Conservation (phyloP, 2,888 invertebrate genomes). For the Synanthedon andrenaeformis region DNA sequence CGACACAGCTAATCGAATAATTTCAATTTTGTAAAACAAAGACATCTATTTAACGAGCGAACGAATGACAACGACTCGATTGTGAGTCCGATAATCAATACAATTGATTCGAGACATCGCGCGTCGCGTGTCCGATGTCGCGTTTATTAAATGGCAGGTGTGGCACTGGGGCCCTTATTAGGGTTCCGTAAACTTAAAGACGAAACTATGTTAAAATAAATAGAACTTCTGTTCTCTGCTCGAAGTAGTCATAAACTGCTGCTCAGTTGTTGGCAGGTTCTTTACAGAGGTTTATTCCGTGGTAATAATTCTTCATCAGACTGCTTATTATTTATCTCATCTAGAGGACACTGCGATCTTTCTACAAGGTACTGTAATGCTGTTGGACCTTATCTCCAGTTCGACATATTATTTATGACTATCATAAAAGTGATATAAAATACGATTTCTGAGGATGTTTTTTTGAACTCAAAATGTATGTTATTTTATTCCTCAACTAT, state of each 20-base stretch:
- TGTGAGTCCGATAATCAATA: slow-evolving; percentile 37
- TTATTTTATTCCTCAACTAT: too few species aligned
- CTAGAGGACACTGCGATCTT: not conserved
- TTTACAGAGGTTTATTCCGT: too few species aligned
- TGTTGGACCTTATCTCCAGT: too few species aligned
- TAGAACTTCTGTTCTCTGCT: not conserved
- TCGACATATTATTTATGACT: too few species aligned
- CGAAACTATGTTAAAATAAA: not conserved
- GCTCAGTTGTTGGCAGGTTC: too few species aligned
- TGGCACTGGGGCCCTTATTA: slow-evolving; percentile 5
- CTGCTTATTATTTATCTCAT: too few species aligned
- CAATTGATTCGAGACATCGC: slow-evolving; percentile 46
- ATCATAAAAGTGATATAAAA: too few species aligned
- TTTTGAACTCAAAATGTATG: too few species aligned
- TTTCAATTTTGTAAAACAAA: not conserved
- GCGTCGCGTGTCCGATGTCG: slow-evolving; percentile 16
- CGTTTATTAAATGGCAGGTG: slow-evolving; percentile 35
- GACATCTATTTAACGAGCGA: not conserved
- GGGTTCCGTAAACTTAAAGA: not conserved
- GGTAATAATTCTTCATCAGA: too few species aligned
- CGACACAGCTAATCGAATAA: not conserved
- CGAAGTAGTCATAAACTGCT: too few species aligned
- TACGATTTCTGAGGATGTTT: too few species aligned
- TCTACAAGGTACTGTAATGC: not conserved
- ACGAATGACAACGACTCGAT: not conserved